Evolutionary conservation across 2,888 invertebrate species (phyloP), one percentile per base, ranked within the genome.

Genomic region (Ptychoptera contaminata): DNA sequence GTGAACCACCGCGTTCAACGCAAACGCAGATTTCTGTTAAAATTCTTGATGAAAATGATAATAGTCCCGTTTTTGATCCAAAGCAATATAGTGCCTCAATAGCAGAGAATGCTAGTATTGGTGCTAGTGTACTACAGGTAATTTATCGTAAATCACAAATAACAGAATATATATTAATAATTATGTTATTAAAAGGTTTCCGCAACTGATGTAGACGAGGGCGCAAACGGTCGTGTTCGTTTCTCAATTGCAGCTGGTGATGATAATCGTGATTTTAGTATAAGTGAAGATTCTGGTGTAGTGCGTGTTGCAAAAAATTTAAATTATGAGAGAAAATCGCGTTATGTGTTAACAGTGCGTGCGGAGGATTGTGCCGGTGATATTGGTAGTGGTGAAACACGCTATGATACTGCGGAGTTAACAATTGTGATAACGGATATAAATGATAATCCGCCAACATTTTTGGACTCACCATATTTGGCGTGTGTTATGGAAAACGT

Each of bases 401-500:
- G 74, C 59, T 81, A 73, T 60, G 86, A 82, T 70, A 83, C 77
- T 46, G 86, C 79, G 53, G 82, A 83, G 62, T 74, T 92, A 54
- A 77, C 82, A 48, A 85, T 94, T 56, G 76, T 77, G 46, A 82
- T 94, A 44, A 77, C 83, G 52, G 92, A 94, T 66, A 84, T 92
- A 58, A 93, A 94, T 67, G 93, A 94, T 68, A 91, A 91, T 60
- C 82, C 84, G 30, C 94, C 94, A 38, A 82, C 86, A 38, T 94
- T 94, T 67, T 69, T 88, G 53, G 86, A 94, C 67, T 91, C 92
- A n/a, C 93, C 93, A 0, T 93, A 92, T 67, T 69, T 88, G 58
- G 88, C 90, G 5, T 83, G 85, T 62, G 90, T 93, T 46, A 87
- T 91, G 81, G 94, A 96, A 69, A 88, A 90, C 63, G 79, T 85